Conservation (phyloP, 2,797 vertebrate species). For the Crocidura indochinensis region DNA sequence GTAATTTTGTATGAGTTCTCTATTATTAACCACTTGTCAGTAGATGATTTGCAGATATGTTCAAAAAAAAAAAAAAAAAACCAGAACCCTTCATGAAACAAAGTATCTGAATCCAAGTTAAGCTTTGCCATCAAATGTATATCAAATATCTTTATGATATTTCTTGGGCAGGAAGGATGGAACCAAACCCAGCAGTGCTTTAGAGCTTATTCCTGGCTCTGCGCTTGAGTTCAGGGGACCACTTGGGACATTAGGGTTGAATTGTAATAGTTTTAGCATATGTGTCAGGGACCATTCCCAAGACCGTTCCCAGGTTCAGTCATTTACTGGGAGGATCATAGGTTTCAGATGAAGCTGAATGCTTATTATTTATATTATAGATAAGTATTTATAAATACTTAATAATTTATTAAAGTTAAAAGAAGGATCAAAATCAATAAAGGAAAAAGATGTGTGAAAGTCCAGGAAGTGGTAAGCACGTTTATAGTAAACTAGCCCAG, state of each 20-base stretch:
- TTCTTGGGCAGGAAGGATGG: too few relatives aligned
- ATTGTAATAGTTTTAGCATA: not conserved
- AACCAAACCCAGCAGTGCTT: too few relatives aligned
- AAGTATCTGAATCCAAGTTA: conserved; percentile 13
- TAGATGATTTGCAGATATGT: too few relatives aligned
- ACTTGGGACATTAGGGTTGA: too few relatives aligned
- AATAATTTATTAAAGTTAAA: conserved; percentile 27
- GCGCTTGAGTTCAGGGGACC: too few relatives aligned
- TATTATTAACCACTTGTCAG: too few relatives aligned
- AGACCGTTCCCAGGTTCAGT: not conserved
- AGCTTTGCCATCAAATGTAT: too few relatives aligned
- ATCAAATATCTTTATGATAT: too few relatives aligned
- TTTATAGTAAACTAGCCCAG: not conserved
- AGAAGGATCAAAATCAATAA: conserved; percentile 26
- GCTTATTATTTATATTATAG: too few relatives aligned
- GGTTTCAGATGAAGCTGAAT: not conserved
- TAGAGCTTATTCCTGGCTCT: too few relatives aligned
- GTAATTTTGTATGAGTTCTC: too few relatives aligned
- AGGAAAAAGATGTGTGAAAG: not conserved
- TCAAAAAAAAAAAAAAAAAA: too few relatives aligned
- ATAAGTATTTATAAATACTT: not conserved
- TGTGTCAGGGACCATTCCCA: not conserved
- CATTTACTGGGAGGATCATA: not conserved
- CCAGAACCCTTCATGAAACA: conserved; percentile 35
- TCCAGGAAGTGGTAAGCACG: not conserved